Evolutionary conservation across 2,797 vertebrate genomes (phyloP).

Genomic region (Alosa sapidissima): DNA sequence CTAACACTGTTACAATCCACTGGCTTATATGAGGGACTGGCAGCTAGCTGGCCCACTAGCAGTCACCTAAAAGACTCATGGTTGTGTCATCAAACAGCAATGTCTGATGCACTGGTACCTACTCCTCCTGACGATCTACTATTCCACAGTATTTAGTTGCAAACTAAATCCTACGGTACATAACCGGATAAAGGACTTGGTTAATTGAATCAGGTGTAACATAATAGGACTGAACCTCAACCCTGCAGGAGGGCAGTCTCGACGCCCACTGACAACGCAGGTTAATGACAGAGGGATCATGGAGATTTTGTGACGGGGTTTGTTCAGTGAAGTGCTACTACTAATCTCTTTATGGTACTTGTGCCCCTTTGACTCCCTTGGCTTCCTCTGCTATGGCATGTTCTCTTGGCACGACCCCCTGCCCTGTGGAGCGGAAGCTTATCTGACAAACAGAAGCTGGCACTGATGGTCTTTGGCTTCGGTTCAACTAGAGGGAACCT

Average conservation of each 20-base stretch:
- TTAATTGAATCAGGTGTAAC: slow-evolving; percentile 11
- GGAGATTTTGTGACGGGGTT: neutral
- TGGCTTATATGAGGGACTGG: neutral
- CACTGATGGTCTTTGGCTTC: slow-evolving; percentile 9
- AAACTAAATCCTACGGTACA: slow-evolving; percentile 17
- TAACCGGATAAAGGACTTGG: slow-evolving; percentile 14
- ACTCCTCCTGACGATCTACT: neutral
- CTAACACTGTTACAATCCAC: slow-evolving; percentile 5
- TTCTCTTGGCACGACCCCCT: slow-evolving; percentile 7
- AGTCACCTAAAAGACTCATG: neutral
- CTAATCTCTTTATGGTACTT: slow-evolving; percentile 7
- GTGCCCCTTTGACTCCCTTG: neutral
- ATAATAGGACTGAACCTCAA: neutral
- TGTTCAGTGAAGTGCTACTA: neutral
- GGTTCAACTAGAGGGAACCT: neutral
- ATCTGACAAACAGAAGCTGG: slow-evolving; percentile 1
- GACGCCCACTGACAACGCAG: neutral
- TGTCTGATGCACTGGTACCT: neutral
- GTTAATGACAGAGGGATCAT: neutral
- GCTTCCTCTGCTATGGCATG: neutral
- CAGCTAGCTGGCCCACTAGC: neutral
- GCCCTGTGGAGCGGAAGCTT: neutral
- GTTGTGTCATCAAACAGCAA: slow-evolving; percentile 8
- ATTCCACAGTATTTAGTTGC: slow-evolving; percentile 12
- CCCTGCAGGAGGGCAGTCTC: neutral